Evolutionary conservation across 1,140 invertebrate species (phyloP).

Genomic region (Theocolax elegans): DNA sequence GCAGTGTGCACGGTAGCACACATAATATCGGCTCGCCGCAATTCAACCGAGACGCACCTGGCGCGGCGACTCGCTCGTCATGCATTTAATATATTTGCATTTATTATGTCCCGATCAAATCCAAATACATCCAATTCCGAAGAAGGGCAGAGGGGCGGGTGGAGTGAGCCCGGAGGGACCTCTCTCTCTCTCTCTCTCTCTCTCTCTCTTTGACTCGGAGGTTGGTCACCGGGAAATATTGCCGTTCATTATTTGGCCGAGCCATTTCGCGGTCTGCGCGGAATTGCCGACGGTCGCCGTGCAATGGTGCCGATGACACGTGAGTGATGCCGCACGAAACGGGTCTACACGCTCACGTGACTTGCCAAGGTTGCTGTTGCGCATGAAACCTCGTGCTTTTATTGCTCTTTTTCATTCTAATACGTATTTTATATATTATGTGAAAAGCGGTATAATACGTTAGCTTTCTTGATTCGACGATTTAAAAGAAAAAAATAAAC

Average conservation of each 20-base stretch:
- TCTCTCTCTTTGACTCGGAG: not conserved
- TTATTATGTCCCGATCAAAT: conserved; percentile 48
- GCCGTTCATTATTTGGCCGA: conserved; percentile 52
- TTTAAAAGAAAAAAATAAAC: no score
- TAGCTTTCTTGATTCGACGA: no score
- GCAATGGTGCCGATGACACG: conserved; percentile 52
- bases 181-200: not conserved
- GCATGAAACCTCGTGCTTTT: not conserved
- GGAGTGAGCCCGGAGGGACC: no score
- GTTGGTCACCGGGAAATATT: conserved; percentile 53
- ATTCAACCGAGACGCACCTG: not conserved
- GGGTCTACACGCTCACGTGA: not conserved
- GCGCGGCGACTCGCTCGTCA: not conserved
- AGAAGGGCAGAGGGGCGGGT: no score
- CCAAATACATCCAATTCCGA: conserved; percentile 51
- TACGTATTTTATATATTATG: no score
- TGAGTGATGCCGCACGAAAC: conserved; percentile 48
- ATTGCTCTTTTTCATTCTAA: no score
- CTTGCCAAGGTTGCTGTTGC: not conserved
- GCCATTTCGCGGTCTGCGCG: conserved; percentile 49
- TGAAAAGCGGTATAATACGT: no score
- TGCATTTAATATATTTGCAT: conserved; percentile 26
- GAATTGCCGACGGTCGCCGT: conserved; percentile 47
- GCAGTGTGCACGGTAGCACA: conserved; percentile 2
- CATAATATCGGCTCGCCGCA: conserved; percentile 32